These are phyloP conservation scores for Euproctis similis DNA, from an alignment of 2,888 invertebrate species.

Conservation along the genomic window DNA sequence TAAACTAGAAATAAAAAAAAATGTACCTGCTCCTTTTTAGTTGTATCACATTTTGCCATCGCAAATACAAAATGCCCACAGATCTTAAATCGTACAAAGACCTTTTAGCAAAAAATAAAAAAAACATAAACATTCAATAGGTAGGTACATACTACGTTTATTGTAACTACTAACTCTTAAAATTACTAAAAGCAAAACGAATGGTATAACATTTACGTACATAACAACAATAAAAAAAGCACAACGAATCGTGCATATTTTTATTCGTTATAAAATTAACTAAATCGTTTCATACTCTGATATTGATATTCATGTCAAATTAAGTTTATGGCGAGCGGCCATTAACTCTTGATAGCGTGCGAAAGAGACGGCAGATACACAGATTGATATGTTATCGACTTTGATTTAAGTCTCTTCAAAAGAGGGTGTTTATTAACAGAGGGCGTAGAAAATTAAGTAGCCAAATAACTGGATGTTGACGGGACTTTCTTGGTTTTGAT, in stretches of 20 bases:
- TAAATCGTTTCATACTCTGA: slow-evolving; percentile 5
- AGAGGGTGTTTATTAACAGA: slow-evolving; percentile 10
- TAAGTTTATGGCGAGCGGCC: slow-evolving; percentile 7
- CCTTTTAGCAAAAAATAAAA: no score
- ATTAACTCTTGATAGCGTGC: slow-evolving; percentile 1
- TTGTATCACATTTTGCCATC: no score
- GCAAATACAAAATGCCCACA: no score
- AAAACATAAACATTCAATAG: no score
- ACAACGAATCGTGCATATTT: slow-evolving; percentile 3
- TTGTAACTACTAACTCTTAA: no score
- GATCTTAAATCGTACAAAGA: no score
- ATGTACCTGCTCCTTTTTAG: no score
- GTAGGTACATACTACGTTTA: no score
- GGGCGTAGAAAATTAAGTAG: slow-evolving; percentile 1
- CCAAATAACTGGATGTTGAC: slow-evolving; percentile 9
- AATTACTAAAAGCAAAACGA: no score
- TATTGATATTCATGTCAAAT: slow-evolving; percentile 15
- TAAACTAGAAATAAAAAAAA: no score
- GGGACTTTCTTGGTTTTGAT: no score
- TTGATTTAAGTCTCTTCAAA: slow-evolving; percentile 19
- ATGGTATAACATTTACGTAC: no score
- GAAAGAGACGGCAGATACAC: slow-evolving; percentile 2
- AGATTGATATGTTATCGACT: slow-evolving; percentile 12
- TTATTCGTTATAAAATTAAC: slow-evolving; percentile 5
- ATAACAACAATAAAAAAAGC: slow-evolving; percentile 3